Conservation (phyloP, 2,888 invertebrate genomes). For the Caenorhabditis japonica region DNA sequence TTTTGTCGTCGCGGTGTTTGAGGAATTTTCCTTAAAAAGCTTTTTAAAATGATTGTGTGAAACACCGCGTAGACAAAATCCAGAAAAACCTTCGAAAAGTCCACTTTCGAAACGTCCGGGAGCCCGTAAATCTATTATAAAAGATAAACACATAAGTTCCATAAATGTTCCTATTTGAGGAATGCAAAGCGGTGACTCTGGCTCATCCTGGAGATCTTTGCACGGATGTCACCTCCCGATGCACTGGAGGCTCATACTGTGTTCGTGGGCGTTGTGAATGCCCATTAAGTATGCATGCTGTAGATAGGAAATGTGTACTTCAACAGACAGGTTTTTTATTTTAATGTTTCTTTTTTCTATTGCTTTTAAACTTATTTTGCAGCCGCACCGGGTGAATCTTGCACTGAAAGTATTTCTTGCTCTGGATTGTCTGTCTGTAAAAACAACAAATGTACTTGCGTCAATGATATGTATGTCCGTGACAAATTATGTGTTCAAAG, state of each 20-base stretch:
- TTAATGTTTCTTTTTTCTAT: constrained; percentile 9
- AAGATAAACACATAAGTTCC: background rate
- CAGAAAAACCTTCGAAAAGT: no score
- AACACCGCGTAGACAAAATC: no score
- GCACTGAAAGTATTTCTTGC: constrained; percentile 57
- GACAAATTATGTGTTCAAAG: constrained; percentile 45
- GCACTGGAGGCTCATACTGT: constrained; percentile 61
- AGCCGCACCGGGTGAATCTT: constrained; percentile 62
- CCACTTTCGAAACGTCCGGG: no score
- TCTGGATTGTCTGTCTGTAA: constrained; percentile 71
- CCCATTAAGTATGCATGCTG: constrained; percentile 50
- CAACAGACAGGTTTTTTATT: constrained; percentile 46
- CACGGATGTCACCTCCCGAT: constrained; percentile 47
- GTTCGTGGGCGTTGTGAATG: constrained; percentile 61
- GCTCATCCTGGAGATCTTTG: constrained; percentile 59
- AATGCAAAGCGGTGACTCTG: constrained; percentile 40
- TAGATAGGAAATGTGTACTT: constrained; percentile 57
- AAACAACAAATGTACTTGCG: constrained; percentile 64
- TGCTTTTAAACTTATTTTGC: no score
- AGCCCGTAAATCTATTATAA: no score
- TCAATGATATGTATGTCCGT: constrained; percentile 43
- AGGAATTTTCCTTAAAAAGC: no score
- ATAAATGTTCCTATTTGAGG: constrained; percentile 1
- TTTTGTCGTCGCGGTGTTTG: no score
- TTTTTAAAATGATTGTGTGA: no score